These are phyloP conservation scores for Philaethria dido DNA, from an alignment of 2,888 invertebrate genomes.

Conservation along the genomic window DNA sequence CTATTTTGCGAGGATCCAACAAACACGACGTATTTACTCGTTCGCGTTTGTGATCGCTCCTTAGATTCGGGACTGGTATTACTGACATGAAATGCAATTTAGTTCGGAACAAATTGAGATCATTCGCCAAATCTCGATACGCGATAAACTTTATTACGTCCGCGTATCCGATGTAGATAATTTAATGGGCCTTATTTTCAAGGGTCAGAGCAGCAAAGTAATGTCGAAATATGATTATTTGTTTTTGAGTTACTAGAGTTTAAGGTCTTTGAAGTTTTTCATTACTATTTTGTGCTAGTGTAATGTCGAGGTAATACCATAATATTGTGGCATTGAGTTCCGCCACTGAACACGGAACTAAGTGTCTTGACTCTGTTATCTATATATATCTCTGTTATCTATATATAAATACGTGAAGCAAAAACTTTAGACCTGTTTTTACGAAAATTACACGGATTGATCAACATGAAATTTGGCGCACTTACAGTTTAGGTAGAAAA, in stretches of 20 bases:
- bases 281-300: not conserved
- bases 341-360: too few species aligned
- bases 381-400: too few species aligned
- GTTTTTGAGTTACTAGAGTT: not conserved
- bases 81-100: constrained; percentile 29
- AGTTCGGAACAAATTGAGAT: constrained; percentile 27
- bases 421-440: too few species aligned
- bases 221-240: constrained; percentile 13
- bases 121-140: constrained; percentile 22
- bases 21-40: constrained; percentile 39
- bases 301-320: too few species aligned
- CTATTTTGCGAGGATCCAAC: constrained; percentile 37
- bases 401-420: too few species aligned
- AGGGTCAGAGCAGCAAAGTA: constrained; percentile 14
- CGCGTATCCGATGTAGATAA: constrained; percentile 16
- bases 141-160: constrained; percentile 27
- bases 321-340: too few species aligned
- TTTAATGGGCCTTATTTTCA: constrained; percentile 16
- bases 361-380: too few species aligned
- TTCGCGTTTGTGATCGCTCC: constrained; percentile 36
- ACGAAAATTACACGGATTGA: too few species aligned
- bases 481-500: too few species aligned
- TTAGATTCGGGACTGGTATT: constrained; percentile 30
- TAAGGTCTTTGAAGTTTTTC: not conserved
- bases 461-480: too few species aligned